A percentile compares a stretch with the other conserved stretches of the same genome.
phyloP scores from a whole-genome alignment of 1,140 invertebrate species.

The Phymorhynchus buccinoides region DNA sequence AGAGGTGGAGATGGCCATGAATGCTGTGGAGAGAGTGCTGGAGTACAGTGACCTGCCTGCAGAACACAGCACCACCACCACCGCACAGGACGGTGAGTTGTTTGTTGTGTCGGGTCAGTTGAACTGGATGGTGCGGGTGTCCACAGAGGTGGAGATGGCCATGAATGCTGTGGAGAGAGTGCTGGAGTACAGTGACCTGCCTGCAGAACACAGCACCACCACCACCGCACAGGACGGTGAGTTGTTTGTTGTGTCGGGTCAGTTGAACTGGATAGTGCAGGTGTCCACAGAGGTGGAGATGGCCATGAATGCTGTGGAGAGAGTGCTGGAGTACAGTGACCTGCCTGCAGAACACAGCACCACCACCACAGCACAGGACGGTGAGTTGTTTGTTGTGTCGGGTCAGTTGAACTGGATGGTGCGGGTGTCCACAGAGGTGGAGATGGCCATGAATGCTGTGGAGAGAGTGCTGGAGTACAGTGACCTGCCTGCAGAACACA shows the following conservation, averaged over 20 bases:
- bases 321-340: constrained; percentile 90
- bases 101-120: constrained; percentile 86
- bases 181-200: constrained; percentile 85
- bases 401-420: constrained; percentile 96
- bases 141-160: constrained; percentile 95
- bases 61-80: constrained; percentile 8
- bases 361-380: not conserved
- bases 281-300: constrained; percentile 97
- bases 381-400: constrained; percentile 83
- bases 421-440: constrained; percentile 93
- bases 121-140: constrained; percentile 96
- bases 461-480: constrained; percentile 97
- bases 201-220: constrained; percentile 10
- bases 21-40: constrained; percentile 95
- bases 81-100: not conserved
- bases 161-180: constrained; percentile 97
- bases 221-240: constrained; percentile 77
- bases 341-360: constrained; percentile 39
- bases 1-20: constrained; percentile 96
- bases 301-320: constrained; percentile 96
- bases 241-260: constrained; percentile 82
- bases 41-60: constrained; percentile 82
- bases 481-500: constrained; percentile 40
- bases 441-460: constrained; percentile 96
- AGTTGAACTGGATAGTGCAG: constrained; percentile 94